A percentile compares a stretch with the other conserved stretches of the same genome.
These are phyloP conservation scores for Agelastica alni DNA, from an alignment of 2,888 invertebrate genomes.

Conservation along the genomic window DNA sequence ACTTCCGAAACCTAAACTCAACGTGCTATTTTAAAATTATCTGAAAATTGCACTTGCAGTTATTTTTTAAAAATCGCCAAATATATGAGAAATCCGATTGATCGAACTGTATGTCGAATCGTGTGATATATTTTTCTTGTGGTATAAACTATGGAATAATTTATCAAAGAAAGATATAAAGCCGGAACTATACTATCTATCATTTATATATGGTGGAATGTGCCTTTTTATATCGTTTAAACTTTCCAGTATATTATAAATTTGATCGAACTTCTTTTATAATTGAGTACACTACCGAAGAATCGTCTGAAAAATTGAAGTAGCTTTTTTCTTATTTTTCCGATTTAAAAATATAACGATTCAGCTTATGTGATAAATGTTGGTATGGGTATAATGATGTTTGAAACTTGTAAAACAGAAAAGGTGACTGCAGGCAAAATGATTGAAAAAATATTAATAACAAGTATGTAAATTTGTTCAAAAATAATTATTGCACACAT, in stretches of 20 bases:
- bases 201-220: neutral
- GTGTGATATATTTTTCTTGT: conserved; percentile 12
- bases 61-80: no score
- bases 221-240: neutral
- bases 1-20: no score
- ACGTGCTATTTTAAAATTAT: no score
- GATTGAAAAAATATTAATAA: no score
- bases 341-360: neutral
- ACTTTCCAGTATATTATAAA: neutral
- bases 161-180: conserved; percentile 9
- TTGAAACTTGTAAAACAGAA: no score
- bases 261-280: neutral
- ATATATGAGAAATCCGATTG: neutral
- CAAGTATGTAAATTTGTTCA: no score
- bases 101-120: conserved; percentile 6
- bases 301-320: neutral
- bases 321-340: no score
- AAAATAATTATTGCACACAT: no score
- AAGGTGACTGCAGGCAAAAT: no score
- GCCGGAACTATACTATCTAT: neutral
- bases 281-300: neutral
- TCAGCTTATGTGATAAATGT: no score
- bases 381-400: no score
- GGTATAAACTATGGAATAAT: conserved; percentile 11
- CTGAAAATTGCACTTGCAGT: no score